Conservation (phyloP, 2,888 invertebrate species). For the Phania funesta region DNA sequence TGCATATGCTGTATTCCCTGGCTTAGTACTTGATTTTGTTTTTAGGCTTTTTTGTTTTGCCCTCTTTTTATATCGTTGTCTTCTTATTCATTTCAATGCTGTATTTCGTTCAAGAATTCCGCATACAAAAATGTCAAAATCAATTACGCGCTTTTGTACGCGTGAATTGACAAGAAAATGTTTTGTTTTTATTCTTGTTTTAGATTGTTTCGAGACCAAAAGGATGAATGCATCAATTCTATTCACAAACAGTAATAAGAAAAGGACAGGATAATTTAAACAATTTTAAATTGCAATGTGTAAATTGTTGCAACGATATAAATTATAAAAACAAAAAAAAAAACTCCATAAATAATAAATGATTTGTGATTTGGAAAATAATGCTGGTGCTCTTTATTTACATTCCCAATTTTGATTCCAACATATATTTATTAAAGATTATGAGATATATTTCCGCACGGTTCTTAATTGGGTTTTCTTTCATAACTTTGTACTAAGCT, state of each 20-base stretch:
- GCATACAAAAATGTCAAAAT: conserved; percentile 72
- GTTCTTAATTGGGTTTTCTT: too few species aligned
- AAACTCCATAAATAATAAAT: conserved; percentile 37
- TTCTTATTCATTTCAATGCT: conserved; percentile 52
- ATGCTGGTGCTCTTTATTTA: too few species aligned
- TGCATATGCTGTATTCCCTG: conserved; percentile 49
- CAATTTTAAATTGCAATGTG: conserved; percentile 71
- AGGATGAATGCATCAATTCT: conserved; percentile 61
- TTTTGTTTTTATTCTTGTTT: conserved; percentile 65
- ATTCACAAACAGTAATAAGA: conserved; percentile 11
- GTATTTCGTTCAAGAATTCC: conserved; percentile 56
- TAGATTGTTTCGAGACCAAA: conserved; percentile 40
- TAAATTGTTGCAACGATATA: conserved; percentile 65
- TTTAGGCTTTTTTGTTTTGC: conserved; percentile 24
- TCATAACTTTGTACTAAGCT: too few species aligned
- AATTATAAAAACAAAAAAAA: background rate
- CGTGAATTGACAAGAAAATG: conserved; percentile 71
- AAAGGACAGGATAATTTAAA: conserved; percentile 68
- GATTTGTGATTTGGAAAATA: conserved; percentile 1
- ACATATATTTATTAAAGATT: too few species aligned
- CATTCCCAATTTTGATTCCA: too few species aligned
- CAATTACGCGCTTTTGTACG: conserved; percentile 72
- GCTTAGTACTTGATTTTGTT: conserved; percentile 46
- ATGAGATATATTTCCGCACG: too few species aligned
- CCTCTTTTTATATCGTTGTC: background rate